phyloP scores from a whole-genome alignment of 2,888 invertebrate genomes.

The Cyclophora albipunctata region DNA sequence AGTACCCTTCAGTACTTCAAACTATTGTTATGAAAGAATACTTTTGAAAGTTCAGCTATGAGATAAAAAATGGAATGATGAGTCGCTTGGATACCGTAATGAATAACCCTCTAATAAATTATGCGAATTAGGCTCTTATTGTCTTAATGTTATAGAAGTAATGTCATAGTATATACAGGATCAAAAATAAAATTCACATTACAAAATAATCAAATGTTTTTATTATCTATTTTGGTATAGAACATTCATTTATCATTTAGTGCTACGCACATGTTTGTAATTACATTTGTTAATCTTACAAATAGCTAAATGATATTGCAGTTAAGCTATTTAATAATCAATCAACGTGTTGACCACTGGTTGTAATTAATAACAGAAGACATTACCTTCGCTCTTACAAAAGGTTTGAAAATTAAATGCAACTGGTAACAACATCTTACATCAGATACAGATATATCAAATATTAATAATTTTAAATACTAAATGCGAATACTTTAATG shows the following conservation, averaged over 20 bases:
- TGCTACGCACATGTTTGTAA: conserved; percentile 45
- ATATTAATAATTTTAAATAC: neutral
- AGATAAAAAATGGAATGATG: too few species aligned
- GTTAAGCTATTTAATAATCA: neutral
- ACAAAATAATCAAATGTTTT: conserved; percentile 56
- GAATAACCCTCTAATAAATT: too few species aligned
- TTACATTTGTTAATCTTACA: conserved; percentile 1
- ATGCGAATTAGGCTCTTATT: too few species aligned
- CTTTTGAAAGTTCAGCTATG: too few species aligned
- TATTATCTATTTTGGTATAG: conserved; percentile 61
- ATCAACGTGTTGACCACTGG: neutral
- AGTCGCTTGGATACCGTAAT: too few species aligned
- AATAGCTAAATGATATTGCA: conserved; percentile 8
- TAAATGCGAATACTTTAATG: conserved; percentile 1
- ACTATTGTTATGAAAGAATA: too few species aligned
- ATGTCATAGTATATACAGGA: too few species aligned
- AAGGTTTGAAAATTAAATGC: neutral
- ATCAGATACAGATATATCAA: too few species aligned
- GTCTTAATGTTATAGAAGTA: too few species aligned
- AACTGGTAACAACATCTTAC: neutral
- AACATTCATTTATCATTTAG: conserved; percentile 44
- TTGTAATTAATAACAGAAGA: neutral
- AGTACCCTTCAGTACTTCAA: too few species aligned
- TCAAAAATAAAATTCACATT: conserved; percentile 6
- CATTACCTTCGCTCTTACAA: neutral